Percentiles rank a stretch among this genome's conserved stretches.
These are phyloP conservation scores for Mesocricetus auratus DNA, from an alignment of 2,113 vertebrate species.

Conservation along the genomic window DNA sequence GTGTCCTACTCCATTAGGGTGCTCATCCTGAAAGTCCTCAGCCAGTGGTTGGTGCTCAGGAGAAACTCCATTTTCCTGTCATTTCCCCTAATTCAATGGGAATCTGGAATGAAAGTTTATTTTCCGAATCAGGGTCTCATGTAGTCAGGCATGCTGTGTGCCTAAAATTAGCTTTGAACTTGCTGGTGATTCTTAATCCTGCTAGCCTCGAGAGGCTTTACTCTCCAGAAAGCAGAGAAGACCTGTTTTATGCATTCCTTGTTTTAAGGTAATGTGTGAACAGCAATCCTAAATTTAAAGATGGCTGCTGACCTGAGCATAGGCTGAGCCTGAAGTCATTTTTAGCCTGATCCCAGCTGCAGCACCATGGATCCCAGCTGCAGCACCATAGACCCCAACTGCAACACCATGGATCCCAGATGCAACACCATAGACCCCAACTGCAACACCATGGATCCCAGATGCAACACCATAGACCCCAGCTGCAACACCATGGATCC, in stretches of 20 bases:
- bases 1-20: rapidly evolving
- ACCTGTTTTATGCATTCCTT: conserved; percentile 19
- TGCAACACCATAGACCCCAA: too few species aligned
- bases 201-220: neutral
- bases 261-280: neutral
- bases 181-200: conserved; percentile 31
- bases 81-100: conserved; percentile 22
- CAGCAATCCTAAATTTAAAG: neutral
- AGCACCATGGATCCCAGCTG: neutral
- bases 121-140: neutral
- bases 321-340: neutral
- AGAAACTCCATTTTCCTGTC: neutral
- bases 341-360: neutral
- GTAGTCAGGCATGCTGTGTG: neutral
- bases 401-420: too few species aligned
- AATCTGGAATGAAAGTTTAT: neutral
- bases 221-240: neutral
- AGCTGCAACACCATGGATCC: too few species aligned
- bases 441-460: too few species aligned
- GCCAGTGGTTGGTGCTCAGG: neutral
- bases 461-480: too few species aligned
- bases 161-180: neutral
- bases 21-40: neutral
- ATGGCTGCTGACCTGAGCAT: neutral
- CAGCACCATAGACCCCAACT: too few species aligned